Conservation (phyloP, 2,113 vertebrate species). For the Polypterus bichir region DNA sequence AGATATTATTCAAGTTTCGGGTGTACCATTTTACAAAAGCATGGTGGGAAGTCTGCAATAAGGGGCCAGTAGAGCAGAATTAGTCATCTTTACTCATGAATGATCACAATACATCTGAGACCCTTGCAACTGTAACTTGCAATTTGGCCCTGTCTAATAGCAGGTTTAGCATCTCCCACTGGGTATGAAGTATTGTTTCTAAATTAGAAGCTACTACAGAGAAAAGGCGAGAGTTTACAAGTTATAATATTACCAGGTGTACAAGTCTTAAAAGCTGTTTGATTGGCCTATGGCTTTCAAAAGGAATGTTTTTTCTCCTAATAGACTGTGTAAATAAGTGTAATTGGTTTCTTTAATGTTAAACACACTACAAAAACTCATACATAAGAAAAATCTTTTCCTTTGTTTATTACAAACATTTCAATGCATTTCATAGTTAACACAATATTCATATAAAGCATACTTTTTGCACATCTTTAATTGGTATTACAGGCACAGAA, state of each 20-base stretch:
- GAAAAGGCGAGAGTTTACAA: conserved; percentile 22
- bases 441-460: too few relatives aligned
- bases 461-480: too few relatives aligned
- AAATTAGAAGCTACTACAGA: conserved; percentile 34
- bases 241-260: conserved; percentile 25
- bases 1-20: too few relatives aligned
- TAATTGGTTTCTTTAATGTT: too few relatives aligned
- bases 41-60: conserved; percentile 16
- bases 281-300: too few relatives aligned
- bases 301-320: too few relatives aligned
- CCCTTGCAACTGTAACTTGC: conserved; percentile 38
- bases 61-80: conserved; percentile 36
- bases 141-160: conserved; percentile 53
- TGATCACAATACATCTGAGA: conserved; percentile 35
- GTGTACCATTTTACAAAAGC: conserved; percentile 17
- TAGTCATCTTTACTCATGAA: conserved; percentile 34
- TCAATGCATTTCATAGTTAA: too few relatives aligned
- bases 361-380: too few relatives aligned
- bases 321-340: too few relatives aligned
- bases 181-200: conserved; percentile 27
- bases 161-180: conserved; percentile 31
- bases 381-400: too few relatives aligned
- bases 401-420: too few relatives aligned
- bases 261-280: not conserved
- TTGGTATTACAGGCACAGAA: too few relatives aligned